These are phyloP conservation scores for Drosophila meridiana DNA, from an alignment of 2,888 invertebrate species.

Conservation along the genomic window DNA sequence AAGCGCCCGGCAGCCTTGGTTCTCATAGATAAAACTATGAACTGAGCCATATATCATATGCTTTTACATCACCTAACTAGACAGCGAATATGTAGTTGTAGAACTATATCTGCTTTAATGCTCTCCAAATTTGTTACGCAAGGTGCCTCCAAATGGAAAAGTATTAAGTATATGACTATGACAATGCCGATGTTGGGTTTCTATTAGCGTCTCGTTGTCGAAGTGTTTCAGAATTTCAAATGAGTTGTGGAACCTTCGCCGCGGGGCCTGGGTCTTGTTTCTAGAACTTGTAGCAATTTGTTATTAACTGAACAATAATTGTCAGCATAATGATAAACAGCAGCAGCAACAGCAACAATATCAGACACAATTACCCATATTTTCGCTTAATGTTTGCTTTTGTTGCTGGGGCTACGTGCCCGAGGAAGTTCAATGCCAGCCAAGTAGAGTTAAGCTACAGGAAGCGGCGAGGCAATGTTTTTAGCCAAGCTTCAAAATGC, in stretches of 20 bases:
- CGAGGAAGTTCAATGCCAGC: slow-evolving; percentile 66
- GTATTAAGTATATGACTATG: slow-evolving; percentile 54
- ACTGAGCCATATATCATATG: slow-evolving; percentile 6
- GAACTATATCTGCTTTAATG: slow-evolving; percentile 21
- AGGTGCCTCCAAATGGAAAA: slow-evolving; percentile 65
- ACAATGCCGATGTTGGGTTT: slow-evolving; percentile 42
- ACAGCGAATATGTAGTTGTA: background rate
- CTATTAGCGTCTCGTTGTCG: slow-evolving; percentile 1
- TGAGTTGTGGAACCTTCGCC: slow-evolving; percentile 71
- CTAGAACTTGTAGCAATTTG: slow-evolving; percentile 64
- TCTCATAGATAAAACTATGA: slow-evolving; percentile 3
- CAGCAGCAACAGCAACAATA: slow-evolving; percentile 28
- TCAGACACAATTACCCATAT: slow-evolving; percentile 77
- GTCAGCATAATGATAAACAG: slow-evolving; percentile 53
- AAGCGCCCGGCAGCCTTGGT: slow-evolving; percentile 1
- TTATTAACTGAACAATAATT: slow-evolving; percentile 55
- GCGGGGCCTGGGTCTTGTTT: slow-evolving; percentile 36
- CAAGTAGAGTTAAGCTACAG: slow-evolving; percentile 42
- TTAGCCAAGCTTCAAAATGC: background rate
- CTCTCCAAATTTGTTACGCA: slow-evolving; percentile 47
- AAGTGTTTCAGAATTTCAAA: slow-evolving; percentile 69
- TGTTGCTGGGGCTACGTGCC: slow-evolving; percentile 43
- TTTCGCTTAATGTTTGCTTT: slow-evolving; percentile 48
- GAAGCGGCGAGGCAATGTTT: slow-evolving; percentile 47
- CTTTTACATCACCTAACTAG: slow-evolving; percentile 6